Percentiles rank a stretch among this genome's conserved stretches.
Evolutionary conservation across 2,888 invertebrate species (phyloP).

Genomic region (Leucoptera coffeella): DNA sequence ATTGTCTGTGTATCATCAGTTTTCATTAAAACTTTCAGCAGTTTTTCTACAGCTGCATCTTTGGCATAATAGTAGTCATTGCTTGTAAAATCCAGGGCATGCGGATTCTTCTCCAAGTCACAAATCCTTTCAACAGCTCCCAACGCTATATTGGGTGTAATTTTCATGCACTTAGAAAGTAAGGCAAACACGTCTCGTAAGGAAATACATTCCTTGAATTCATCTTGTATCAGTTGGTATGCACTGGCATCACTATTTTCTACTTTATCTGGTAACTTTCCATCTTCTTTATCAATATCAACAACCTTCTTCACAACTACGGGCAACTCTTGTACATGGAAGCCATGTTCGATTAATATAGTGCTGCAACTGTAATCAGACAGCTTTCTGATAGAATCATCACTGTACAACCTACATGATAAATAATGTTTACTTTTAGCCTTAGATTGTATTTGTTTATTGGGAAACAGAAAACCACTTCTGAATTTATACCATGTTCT

Average conservation of each 20-base stretch:
- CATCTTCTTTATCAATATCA: conserved; percentile 18
- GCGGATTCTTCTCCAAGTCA: conserved; percentile 26
- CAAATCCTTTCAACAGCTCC: conserved; percentile 44
- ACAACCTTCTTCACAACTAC: conserved; percentile 53
- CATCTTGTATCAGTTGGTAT: conserved; percentile 34
- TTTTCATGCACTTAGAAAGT: conserved; percentile 39
- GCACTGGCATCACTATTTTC: conserved; percentile 18
- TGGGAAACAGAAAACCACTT: too few species aligned
- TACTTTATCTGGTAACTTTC: conserved; percentile 11
- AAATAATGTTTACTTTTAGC: too few species aligned
- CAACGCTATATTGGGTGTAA: conserved; percentile 42
- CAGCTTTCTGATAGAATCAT: too few species aligned
- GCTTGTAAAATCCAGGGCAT: conserved; percentile 12
- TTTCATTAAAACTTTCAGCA: conserved; percentile 31
- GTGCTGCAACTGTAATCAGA: conserved; percentile 34
- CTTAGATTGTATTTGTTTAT: too few species aligned
- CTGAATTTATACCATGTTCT: too few species aligned
- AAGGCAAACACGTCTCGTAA: conserved; percentile 36
- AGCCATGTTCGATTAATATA: conserved; percentile 61
- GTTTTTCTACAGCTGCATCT: conserved; percentile 38
- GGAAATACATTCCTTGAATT: conserved; percentile 35
- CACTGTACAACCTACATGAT: too few species aligned
- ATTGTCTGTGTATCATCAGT: conserved; percentile 42
- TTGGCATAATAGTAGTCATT: conserved; percentile 25
- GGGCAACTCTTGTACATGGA: conserved; percentile 63